Evolutionary conservation across 2,888 invertebrate species (phyloP), one percentile per base, ranked within the genome.

Genomic region (Drymonia ruficornis): DNA sequence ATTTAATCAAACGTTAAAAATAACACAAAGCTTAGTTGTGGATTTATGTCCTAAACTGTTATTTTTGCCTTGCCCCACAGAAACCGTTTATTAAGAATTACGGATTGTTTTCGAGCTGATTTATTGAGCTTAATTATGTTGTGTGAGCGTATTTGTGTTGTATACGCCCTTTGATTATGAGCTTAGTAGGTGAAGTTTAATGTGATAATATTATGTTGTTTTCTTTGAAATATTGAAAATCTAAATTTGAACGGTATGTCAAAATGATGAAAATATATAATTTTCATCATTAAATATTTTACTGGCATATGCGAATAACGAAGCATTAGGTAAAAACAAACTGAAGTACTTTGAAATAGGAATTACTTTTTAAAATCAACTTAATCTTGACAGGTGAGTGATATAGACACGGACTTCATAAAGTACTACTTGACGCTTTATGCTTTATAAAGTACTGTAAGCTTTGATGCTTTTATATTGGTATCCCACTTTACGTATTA

Each of bases 1-100:
- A 73, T 71, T 74, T 74, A 73, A 74, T 74, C 74, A 70, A 59
- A 50, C 52, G 55, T 61, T 64, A 55, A 59, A 71, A 72, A 74
- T 67, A 70, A 65, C 55, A 70, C 67, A 63, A 68, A 74, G 56
- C 51, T 61, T 50, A 44, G 54, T 50, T 55, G 58, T 55, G 52
- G 55, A 61, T 40, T 16, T 11, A 19, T 5, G 19, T 12, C 16
- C 9, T 40, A 28, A 45, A 45, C 43, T 9, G 43, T 45, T 45
- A 18, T 45, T 45, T 45, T 28, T 45, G 28, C n/a, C 13, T 45
- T n/a, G 45, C 45, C 45, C 28, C n/a, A 45, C 23, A 45, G 28
- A 45, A 40, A 28, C 28, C 19, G 44, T 44, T 9, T 18, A 18
- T 18, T 42, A 18, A 19, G 43, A 45, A 28, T 28, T 28, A 45